Conservation (phyloP, 2,113 vertebrate genomes). For the Drymodes brunneopygia region DNA sequence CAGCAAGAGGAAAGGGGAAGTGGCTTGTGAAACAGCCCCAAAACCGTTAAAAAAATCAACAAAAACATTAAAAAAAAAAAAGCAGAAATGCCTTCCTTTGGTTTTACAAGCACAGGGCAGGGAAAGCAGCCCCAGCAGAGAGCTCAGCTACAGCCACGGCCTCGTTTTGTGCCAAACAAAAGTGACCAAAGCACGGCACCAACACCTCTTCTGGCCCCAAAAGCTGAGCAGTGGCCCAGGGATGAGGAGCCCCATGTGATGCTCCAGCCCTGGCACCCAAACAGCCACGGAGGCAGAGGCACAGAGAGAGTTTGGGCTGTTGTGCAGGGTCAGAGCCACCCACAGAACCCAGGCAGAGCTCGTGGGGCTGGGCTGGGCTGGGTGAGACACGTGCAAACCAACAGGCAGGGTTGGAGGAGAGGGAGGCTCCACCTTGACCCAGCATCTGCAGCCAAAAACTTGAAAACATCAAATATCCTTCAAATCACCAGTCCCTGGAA, state of each 20-base stretch:
- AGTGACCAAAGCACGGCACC: background rate
- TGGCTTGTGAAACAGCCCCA: background rate
- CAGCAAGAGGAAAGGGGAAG: conserved; percentile 26
- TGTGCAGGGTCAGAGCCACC: background rate
- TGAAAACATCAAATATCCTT: background rate
- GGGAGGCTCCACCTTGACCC: background rate
- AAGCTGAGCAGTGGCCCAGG: background rate
- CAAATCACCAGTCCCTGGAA: background rate
- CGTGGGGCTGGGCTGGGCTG: rapidly evolving
- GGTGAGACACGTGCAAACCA: rapidly evolving
- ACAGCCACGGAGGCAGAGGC: background rate
- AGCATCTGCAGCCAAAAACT: background rate
- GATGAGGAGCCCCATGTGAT: background rate
- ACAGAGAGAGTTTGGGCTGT: background rate
- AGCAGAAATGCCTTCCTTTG: background rate
- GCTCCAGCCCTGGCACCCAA: background rate
- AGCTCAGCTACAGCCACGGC: background rate
- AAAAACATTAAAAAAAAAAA: background rate
- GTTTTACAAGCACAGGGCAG: background rate
- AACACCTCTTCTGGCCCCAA: background rate
- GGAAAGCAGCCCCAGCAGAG: background rate
- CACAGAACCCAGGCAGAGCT: background rate
- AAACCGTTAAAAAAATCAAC: background rate
- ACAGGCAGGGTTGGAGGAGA: background rate
- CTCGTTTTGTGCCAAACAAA: background rate